Evolutionary conservation across 1,140 invertebrate species (phyloP).

Genomic region (Pogonognathellus flavescens): DNA sequence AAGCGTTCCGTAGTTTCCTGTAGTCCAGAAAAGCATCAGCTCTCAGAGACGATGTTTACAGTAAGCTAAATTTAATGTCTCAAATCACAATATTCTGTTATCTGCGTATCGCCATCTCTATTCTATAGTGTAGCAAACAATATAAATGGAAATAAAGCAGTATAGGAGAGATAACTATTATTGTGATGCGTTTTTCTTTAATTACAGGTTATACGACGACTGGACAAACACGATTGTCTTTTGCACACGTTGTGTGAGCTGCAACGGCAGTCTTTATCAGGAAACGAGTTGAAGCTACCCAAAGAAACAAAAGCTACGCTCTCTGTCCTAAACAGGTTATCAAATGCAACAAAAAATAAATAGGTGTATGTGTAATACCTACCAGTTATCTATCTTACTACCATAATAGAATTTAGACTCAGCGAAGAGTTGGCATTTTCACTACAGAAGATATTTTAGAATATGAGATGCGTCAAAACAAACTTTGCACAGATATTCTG

Average conservation of each 20-base stretch:
- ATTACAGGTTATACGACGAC: slow-evolving; percentile 52
- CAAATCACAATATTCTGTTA: not conserved
- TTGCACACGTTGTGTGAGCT: slow-evolving; percentile 56
- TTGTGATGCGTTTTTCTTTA: not conserved
- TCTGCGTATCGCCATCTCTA: too few species aligned
- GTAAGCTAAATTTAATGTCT: not conserved
- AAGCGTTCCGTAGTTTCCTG: not conserved
- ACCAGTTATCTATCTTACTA: too few species aligned
- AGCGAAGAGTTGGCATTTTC: too few species aligned
- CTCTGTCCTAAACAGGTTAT: slow-evolving; percentile 30
- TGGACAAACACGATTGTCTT: slow-evolving; percentile 58
- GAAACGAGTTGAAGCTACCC: slow-evolving; percentile 9
- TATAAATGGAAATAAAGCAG: not conserved
- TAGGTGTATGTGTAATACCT: not conserved
- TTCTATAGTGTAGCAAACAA: not conserved
- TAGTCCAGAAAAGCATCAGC: not conserved
- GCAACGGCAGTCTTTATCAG: slow-evolving; percentile 13
- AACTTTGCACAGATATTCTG: too few species aligned
- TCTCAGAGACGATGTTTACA: slow-evolving; percentile 50
- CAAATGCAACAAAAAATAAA: not conserved
- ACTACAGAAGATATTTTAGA: too few species aligned
- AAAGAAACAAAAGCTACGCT: not conserved
- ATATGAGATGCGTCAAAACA: too few species aligned
- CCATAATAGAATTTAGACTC: too few species aligned
- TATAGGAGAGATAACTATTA: not conserved